Conservation (phyloP, 2,888 invertebrate species). For the Agrochola lychnidis region DNA sequence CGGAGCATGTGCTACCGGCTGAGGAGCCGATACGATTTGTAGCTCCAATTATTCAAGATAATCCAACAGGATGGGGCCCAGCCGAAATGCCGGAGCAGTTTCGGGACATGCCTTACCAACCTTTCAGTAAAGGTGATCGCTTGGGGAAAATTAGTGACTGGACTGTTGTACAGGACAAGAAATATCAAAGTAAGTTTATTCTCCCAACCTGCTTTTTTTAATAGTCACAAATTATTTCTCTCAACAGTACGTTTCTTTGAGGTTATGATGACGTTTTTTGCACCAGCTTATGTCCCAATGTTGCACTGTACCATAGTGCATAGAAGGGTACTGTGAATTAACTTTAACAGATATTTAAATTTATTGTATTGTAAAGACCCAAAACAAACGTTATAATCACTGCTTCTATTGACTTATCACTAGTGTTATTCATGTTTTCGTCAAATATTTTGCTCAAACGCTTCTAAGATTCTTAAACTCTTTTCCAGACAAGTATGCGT, state of each 20-base stretch:
- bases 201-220: background rate
- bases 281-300: conserved; percentile 30
- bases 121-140: conserved; percentile 99
- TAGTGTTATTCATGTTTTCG: conserved; percentile 29
- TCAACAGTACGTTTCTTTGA: conserved; percentile 65
- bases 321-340: background rate
- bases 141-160: conserved; percentile 99
- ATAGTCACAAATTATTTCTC: conserved; percentile 7
- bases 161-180: conserved; percentile 98
- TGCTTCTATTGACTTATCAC: background rate
- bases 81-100: conserved; percentile 98
- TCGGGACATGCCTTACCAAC: conserved; percentile 99
- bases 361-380: background rate
- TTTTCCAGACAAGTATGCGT: conserved; percentile 95
- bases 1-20: conserved; percentile 89
- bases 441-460: background rate
- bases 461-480: background rate
- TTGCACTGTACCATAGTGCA: conserved; percentile 30
- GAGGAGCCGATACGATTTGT: conserved; percentile 92
- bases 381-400: conserved; percentile 2
- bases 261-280: conserved; percentile 78
- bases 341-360: background rate
- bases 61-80: conserved; percentile 99
- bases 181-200: conserved; percentile 95
- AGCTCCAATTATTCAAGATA: conserved; percentile 95